Evolutionary conservation across 2,797 vertebrate genomes (phyloP), one percentile per base, ranked within the genome.

Genomic region (Scolopax rusticola): DNA sequence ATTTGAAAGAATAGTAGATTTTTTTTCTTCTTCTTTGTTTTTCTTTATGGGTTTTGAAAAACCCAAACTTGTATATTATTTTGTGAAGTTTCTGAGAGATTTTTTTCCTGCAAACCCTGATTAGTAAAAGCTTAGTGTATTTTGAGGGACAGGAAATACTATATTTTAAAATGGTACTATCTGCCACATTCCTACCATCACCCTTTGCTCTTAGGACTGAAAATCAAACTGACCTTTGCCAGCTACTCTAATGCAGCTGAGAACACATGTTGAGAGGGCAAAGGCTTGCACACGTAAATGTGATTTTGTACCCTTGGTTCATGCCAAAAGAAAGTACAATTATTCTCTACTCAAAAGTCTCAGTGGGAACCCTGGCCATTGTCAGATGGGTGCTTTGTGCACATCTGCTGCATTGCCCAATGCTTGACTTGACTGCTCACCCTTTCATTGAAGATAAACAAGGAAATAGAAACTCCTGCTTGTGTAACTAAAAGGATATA

Each of bases 401-500:
- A 95, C 96, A 97, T 97, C 96, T 97, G 96, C 95, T 97, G 94
- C 89, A 53, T 97, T 94, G 97, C 85, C 93, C 96, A 94, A 27
- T 96, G 97, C 95, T 96, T 97, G 96, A 97, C 94, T 97, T 97
- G 96, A 96, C 95, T 97, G 96, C 93, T 97, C 86, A 96, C 94
- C 96, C 95, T 96, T 97, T 97, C 91, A 95, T 90, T 97, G 94
- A 89, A 76, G 88, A 96, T 89, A 87, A 95, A 94, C 92, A 95
- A 95, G 92, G 90, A 97, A 97, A 95, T 84, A 94, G 95, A 93
- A 97, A 47, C 88, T 97, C 86, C 88, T 91, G 86, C 79, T 95
- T 95, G 90, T 96, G 94, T 95, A 97, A 90, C 97, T 96, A 96
- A 97, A 97, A 96, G 96, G 95, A 88, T 96, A 84, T 95, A 87